Percentiles rank a stretch among this genome's conserved stretches.
phyloP scores from a whole-genome alignment of 2,888 invertebrate genomes.

The Patella depressa region DNA sequence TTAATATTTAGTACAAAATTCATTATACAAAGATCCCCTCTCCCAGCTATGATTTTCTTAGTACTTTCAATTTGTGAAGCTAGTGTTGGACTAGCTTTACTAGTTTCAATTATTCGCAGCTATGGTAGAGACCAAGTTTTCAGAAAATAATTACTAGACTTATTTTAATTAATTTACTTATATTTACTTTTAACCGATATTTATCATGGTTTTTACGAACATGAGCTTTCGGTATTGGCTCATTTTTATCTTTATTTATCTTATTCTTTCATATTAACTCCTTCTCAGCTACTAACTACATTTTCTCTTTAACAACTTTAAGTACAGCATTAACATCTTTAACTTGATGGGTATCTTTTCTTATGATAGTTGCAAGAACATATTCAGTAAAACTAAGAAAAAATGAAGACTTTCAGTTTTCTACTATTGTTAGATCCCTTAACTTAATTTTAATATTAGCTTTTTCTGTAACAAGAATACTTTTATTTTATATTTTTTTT shows the following conservation, averaged over 20 bases:
- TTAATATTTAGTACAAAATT: too few species aligned
- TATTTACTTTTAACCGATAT: neutral
- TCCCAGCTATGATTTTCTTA: conserved; percentile 32
- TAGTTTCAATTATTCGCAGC: conserved; percentile 77
- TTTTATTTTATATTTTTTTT: conserved; percentile 82
- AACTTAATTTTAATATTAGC: conserved; percentile 73
- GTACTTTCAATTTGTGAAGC: conserved; percentile 76
- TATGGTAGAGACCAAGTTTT: conserved; percentile 79
- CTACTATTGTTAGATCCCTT: neutral
- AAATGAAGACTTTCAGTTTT: neutral
- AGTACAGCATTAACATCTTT: neutral
- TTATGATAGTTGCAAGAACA: conserved; percentile 20
- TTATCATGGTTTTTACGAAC: neutral
- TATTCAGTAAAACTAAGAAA: conserved; percentile 3
- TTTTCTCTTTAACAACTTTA: conserved; percentile 10
- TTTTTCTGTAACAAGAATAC: conserved; percentile 76
- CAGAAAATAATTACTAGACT: conserved; percentile 75
- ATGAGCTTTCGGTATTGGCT: neutral
- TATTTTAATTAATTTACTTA: conserved; percentile 21
- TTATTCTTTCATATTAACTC: neutral
- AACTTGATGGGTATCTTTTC: conserved; percentile 21
- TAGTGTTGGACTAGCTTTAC: conserved; percentile 77
- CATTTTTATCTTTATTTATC: neutral
- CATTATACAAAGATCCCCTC: too few species aligned
- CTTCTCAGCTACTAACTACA: neutral